A percentile compares a stretch with the other conserved stretches of the same genome.
Conservation (phyloP, 2,888 invertebrate genomes). For the Clitarchus hookeri region DNA sequence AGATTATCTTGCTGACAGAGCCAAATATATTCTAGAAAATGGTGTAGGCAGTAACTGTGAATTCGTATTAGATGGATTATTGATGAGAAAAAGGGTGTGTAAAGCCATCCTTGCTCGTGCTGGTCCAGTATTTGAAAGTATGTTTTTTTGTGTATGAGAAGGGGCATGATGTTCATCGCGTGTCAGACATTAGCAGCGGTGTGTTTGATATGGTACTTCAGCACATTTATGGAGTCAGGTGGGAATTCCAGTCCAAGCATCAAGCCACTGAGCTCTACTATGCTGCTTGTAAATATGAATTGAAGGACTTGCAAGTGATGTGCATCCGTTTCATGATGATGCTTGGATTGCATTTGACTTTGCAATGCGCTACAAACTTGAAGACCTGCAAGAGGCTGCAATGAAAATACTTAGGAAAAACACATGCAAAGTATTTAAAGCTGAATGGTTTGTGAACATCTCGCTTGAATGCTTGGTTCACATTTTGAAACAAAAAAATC, state of each 20-base stretch:
- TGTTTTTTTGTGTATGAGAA: background rate
- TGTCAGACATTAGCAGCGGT: background rate
- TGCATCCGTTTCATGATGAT: background rate
- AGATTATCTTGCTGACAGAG: background rate
- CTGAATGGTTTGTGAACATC: background rate
- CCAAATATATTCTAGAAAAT: background rate
- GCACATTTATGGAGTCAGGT: background rate
- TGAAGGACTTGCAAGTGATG: constrained; percentile 1
- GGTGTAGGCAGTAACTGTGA: background rate
- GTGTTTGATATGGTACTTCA: background rate
- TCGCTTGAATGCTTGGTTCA: background rate
- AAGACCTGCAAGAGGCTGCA: background rate
- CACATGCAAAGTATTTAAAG: background rate
- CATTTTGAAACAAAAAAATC: background rate
- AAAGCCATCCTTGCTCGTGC: background rate
- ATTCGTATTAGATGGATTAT: background rate
- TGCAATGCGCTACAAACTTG: background rate
- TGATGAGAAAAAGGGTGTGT: background rate
- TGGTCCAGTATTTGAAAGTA: background rate
- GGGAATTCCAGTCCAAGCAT: background rate
- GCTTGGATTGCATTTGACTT: background rate
- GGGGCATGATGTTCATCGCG: background rate
- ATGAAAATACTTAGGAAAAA: background rate
- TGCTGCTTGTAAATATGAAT: background rate
- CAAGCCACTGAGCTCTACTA: background rate